Percentiles rank a stretch among this genome's conserved stretches.
Evolutionary conservation across 2,888 invertebrate genomes (phyloP).

Genomic region (Osmoderma eremita): DNA sequence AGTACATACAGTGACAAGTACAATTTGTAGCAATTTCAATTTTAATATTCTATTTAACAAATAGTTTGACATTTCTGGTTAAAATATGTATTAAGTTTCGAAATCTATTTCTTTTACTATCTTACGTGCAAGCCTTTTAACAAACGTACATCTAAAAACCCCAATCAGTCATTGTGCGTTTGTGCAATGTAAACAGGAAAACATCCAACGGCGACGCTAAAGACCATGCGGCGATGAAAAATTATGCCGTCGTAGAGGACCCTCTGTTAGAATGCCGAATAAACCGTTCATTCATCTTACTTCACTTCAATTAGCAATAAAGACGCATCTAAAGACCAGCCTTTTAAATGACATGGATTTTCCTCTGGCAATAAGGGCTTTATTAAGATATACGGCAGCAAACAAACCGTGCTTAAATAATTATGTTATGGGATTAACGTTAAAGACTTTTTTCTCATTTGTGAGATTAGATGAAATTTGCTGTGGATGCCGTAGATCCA

Average conservation of each 20-base stretch:
- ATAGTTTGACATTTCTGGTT: too few relatives aligned
- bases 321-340: constrained; percentile 48
- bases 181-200: constrained; percentile 14
- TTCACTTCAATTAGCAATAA: constrained; percentile 52
- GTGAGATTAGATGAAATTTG: neutral
- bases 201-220: constrained; percentile 51
- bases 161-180: neutral
- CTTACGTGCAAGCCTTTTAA: neutral
- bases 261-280: constrained; percentile 51
- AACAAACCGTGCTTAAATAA: constrained; percentile 43
- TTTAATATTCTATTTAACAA: too few relatives aligned
- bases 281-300: constrained; percentile 52
- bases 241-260: constrained; percentile 34
- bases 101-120: too few relatives aligned
- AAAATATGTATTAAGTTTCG: too few relatives aligned
- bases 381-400: constrained; percentile 54
- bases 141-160: neutral
- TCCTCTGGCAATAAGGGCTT: constrained; percentile 49
- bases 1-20: too few relatives aligned
- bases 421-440: constrained; percentile 41
- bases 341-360: constrained; percentile 50
- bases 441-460: constrained; percentile 22
- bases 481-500: neutral
- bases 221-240: constrained; percentile 50
- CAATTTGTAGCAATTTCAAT: too few relatives aligned